Conservation (phyloP, 2,113 vertebrate species). For the Onychostoma macrolepis region DNA sequence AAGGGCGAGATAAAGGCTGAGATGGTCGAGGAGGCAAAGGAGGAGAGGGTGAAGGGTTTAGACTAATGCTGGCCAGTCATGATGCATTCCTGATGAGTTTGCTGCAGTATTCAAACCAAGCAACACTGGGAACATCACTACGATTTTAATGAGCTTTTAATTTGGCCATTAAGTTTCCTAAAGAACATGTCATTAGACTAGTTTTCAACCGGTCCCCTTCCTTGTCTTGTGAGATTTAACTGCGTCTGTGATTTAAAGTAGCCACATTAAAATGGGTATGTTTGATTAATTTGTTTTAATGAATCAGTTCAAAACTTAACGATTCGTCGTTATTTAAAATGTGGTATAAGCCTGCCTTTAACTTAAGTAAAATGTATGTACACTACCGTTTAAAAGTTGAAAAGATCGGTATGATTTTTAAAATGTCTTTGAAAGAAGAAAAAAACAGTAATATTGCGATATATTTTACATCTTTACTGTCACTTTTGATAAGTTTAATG, state of each 20-base stretch:
- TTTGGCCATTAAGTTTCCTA: conserved; percentile 6
- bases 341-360: background rate
- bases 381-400: background rate
- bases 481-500: background rate
- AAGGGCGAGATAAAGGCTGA: conserved; percentile 19
- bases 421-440: too few relatives aligned
- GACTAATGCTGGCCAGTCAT: background rate
- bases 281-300: background rate
- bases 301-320: background rate
- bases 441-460: background rate
- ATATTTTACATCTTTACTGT: background rate
- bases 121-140: background rate
- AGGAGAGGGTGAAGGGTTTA: conserved; percentile 27
- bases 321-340: background rate
- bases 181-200: background rate
- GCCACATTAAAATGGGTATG: background rate
- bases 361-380: background rate
- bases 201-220: background rate
- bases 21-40: conserved; percentile 41
- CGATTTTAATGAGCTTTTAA: conserved; percentile 1
- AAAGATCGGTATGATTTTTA: too few relatives aligned
- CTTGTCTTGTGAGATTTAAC: conserved; percentile 1
- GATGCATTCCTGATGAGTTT: background rate
- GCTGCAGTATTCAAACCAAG: background rate
- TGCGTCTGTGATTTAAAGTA: background rate